Percentiles rank a stretch among this genome's conserved stretches.
Conservation (phyloP, 2,888 invertebrate species). For the Peribatodes rhomboidaria region DNA sequence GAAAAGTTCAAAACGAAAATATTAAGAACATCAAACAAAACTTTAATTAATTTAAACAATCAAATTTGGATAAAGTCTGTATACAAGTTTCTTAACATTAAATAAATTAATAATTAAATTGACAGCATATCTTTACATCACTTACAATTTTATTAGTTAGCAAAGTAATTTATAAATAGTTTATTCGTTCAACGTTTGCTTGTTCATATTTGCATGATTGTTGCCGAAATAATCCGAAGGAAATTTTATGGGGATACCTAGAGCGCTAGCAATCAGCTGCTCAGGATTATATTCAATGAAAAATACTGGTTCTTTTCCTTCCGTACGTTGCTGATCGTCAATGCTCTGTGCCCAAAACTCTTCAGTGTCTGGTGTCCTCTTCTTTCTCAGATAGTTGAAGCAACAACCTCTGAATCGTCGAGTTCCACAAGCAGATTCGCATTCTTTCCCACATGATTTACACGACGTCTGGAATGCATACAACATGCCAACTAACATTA, state of each 20-base stretch:
- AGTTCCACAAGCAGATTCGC: slow-evolving; percentile 88
- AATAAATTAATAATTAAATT: neutral
- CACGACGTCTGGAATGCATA: slow-evolving; percentile 84
- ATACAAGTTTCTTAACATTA: neutral
- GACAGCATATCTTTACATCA: neutral
- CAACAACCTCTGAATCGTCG: slow-evolving; percentile 89
- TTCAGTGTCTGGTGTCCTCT: slow-evolving; percentile 63
- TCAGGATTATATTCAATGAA: slow-evolving; percentile 23
- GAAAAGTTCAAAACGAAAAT: neutral
- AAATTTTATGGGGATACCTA: neutral
- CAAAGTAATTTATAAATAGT: neutral
- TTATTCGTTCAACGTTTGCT: neutral
- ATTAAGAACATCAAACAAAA: neutral
- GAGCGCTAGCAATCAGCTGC: slow-evolving; percentile 5
- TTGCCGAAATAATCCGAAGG: slow-evolving; percentile 1
- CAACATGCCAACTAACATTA: slow-evolving; percentile 41
- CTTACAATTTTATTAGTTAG: neutral
- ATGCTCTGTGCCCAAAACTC: slow-evolving; percentile 43
- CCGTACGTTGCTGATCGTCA: slow-evolving; percentile 1
- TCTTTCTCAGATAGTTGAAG: slow-evolving; percentile 89
- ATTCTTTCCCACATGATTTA: slow-evolving; percentile 88
- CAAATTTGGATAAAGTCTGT: neutral
- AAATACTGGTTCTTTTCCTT: slow-evolving; percentile 4
- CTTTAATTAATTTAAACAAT: neutral
- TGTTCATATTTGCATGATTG: slow-evolving; percentile 4